Evolutionary conservation across 2,888 invertebrate genomes (phyloP), one percentile per base, ranked within the genome.

Genomic region (Drosophila niveifrons): DNA sequence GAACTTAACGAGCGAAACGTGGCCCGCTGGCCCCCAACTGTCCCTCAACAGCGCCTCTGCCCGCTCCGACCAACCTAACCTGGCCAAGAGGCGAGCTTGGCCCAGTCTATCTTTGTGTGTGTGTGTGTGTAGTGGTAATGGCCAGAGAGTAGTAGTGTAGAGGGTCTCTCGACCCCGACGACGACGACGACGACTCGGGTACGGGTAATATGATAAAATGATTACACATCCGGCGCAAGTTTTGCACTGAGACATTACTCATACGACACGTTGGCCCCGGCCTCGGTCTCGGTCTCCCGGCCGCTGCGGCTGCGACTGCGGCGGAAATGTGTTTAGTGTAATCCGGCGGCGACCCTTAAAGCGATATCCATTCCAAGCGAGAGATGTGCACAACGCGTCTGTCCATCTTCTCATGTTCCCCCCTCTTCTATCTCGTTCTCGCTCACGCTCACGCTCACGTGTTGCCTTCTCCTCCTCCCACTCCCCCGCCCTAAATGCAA

Each of bases 291-390:
- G 0, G 18, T 18, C 18, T 23, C 23, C 23, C 23, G 6, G 4
- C 6, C 6, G 23, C 36, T 36, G 36, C 10, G 34, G 34, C 34
- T 34, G 10, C 34, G 34, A 10, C 76, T 57, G 63, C 55, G 61
- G 65, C 82, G 88, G 83, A 86, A 88, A 83, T 88, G 83, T 88
- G 75, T 88, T 83, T 88, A 82, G 83, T 88, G 83, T 75, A 72
- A 77, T 75, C 80, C 76, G 79, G 78, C 78, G 78, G 65, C 65
- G 78, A 66, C 74, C 78, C 78, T 88, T 88, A 76, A 82, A 78
- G 66, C 59, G 65, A 82, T 59, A 68, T 72, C 62, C 69, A 70
- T 65, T 53, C 36, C 66, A 28, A 53, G 31, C 66, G 36, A 53
- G 31, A 53, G 64, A 61, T 62, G 69, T 63, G 51, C 65, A 36